These are phyloP conservation scores for Dendrophyllia cribrosa DNA, from an alignment of 64 coral and sea anemone genomes.

Conservation along the genomic window DNA sequence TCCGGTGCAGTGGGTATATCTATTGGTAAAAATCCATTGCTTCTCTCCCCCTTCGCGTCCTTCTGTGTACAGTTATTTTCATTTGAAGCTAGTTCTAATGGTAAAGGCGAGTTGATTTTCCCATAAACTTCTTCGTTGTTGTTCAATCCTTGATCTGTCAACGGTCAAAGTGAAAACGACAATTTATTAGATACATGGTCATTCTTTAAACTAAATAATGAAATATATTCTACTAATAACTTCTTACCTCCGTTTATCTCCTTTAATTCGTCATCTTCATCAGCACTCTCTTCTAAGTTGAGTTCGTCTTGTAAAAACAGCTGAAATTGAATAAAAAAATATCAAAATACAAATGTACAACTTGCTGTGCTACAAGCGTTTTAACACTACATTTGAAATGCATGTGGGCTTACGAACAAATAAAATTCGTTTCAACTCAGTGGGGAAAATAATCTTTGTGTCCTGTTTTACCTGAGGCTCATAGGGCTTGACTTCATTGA, in stretches of 20 bases:
- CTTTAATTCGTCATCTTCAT: conserved; percentile 88
- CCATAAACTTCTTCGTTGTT: conserved; percentile 34
- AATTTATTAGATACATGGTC: conserved; percentile 1
- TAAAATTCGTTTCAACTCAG: conserved; percentile 18
- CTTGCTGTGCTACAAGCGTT: neutral
- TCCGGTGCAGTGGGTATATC: conserved; percentile 62
- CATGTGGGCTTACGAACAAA: conserved; percentile 11
- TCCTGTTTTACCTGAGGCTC: conserved; percentile 85
- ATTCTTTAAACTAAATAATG: conserved; percentile 12
- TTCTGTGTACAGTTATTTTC: conserved; percentile 39
- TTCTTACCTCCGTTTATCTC: conserved; percentile 60
- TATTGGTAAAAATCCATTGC: conserved; percentile 45
- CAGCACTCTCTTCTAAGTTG: conserved; percentile 67
- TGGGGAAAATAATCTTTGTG: conserved; percentile 4
- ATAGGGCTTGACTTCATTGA: conserved; percentile 98
- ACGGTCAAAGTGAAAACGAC: conserved; percentile 21
- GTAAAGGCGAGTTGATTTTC: conserved; percentile 31
- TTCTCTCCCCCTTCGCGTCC: conserved; percentile 34
- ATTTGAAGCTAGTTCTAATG: neutral
- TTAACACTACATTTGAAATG: conserved; percentile 7
- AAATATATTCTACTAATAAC: neutral
- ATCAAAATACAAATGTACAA: neutral
- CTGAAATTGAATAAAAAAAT: conserved; percentile 45
- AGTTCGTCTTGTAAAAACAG: conserved; percentile 68
- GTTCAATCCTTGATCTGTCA: neutral